phyloP scores from a whole-genome alignment of 2,797 vertebrate genomes.

The Emys orbicularis region DNA sequence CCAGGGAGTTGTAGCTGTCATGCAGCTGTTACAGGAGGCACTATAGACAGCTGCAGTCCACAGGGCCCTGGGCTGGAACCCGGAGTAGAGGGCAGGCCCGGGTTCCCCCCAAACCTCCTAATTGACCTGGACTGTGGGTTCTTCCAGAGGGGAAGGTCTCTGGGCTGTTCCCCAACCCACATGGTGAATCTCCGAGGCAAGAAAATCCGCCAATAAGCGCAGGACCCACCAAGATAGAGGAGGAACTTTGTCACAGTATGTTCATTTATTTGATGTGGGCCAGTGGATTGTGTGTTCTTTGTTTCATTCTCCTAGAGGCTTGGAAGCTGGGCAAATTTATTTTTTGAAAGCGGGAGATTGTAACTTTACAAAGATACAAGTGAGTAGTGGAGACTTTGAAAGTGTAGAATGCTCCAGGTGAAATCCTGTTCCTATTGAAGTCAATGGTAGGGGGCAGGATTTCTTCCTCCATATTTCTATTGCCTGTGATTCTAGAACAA shows the following conservation, averaged over 20 bases:
- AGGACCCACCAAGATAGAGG: no score
- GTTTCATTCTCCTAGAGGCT: background rate
- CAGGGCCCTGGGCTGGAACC: no score
- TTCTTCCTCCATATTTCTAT: background rate
- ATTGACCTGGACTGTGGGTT: no score
- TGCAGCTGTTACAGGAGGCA: no score
- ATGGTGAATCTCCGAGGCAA: no score
- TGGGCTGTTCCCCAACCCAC: no score
- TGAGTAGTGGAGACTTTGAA: background rate
- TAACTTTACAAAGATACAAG: background rate
- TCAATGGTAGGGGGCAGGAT: background rate
- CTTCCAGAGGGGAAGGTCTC: no score
- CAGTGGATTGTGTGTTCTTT: background rate
- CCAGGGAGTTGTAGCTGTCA: no score
- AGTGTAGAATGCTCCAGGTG: background rate
- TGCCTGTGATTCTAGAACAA: background rate
- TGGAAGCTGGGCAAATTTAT: background rate
- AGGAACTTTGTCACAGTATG: background rate
- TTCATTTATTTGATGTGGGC: background rate
- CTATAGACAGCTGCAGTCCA: no score
- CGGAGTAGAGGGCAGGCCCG: no score
- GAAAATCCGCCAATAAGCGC: no score
- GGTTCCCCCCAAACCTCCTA: no score
- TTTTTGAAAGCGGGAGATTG: background rate
- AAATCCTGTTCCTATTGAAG: background rate